A percentile compares a stretch with the other conserved stretches of the same genome.
phyloP scores from a whole-genome alignment of 2,888 invertebrate genomes.

The Metacarcinus magister region DNA sequence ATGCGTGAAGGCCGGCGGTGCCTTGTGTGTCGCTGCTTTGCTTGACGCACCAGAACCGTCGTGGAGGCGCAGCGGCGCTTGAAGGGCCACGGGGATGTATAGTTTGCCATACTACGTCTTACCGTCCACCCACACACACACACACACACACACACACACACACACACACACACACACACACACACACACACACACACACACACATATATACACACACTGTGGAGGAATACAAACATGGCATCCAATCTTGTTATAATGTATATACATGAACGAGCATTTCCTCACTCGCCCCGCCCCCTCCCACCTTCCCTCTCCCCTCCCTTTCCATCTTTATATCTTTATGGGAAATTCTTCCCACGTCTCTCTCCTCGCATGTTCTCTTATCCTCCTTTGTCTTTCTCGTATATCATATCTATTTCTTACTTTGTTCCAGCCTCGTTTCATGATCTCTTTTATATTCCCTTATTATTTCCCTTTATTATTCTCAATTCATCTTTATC shows the following conservation, averaged over 20 bases:
- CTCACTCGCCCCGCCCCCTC: background rate
- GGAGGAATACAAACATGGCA: too few species aligned
- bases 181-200: conserved; percentile 34
- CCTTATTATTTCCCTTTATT: background rate
- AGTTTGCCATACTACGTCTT: too few species aligned
- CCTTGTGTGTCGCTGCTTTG: too few species aligned
- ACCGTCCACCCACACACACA: background rate
- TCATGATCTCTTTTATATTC: background rate
- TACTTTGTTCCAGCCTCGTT: background rate
- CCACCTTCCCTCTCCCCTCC: background rate
- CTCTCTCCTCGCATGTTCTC: background rate
- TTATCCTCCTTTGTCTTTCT: background rate
- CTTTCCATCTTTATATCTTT: background rate
- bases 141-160: conserved; percentile 13
- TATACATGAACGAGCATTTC: background rate
- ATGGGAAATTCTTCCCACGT: background rate
- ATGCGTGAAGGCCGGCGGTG: too few species aligned
- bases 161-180: conserved; percentile 14
- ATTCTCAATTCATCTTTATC: background rate
- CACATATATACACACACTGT: background rate
- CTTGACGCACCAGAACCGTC: too few species aligned
- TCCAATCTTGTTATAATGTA: background rate
- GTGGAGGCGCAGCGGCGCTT: too few species aligned
- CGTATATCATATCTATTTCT: background rate
- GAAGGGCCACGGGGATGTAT: too few species aligned